Conservation (phyloP, 2,797 vertebrate genomes). For the Peromyscus melanophrys region DNA sequence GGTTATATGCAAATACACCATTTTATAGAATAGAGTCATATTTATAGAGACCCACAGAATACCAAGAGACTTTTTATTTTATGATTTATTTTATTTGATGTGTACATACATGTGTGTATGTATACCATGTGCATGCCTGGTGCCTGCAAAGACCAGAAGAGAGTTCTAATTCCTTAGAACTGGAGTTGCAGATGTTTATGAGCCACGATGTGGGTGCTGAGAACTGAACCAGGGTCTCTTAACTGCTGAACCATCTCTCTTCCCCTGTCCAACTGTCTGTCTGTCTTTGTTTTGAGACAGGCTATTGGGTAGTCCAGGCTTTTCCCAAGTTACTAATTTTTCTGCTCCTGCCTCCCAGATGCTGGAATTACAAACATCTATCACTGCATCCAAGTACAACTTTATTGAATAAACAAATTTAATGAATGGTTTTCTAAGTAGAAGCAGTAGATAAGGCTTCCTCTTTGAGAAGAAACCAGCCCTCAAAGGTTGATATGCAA, state of each 20-base stretch:
- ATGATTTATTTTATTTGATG: no score
- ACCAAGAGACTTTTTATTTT: neutral
- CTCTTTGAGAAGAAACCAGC: neutral
- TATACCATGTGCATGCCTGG: neutral
- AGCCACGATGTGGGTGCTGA: neutral
- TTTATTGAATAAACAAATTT: neutral
- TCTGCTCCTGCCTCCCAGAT: neutral
- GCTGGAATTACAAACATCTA: neutral
- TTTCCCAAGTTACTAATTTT: neutral
- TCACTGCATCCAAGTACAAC: neutral
- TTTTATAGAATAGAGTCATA: neutral
- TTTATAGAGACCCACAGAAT: neutral
- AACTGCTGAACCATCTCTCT: neutral
- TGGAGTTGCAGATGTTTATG: neutral
- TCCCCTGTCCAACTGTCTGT: neutral
- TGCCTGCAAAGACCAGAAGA: neutral
- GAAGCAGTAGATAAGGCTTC: conserved; percentile 5
- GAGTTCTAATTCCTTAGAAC: neutral
- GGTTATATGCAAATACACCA: no score
- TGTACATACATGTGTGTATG: neutral
- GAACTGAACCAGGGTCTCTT: neutral
- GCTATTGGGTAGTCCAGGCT: neutral
- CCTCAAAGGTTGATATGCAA: neutral
- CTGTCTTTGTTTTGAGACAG: neutral
- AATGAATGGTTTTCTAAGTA: conserved; percentile 2